Conservation (phyloP, 35 echinoderm and acorn worm species). For the Patiria miniata region DNA sequence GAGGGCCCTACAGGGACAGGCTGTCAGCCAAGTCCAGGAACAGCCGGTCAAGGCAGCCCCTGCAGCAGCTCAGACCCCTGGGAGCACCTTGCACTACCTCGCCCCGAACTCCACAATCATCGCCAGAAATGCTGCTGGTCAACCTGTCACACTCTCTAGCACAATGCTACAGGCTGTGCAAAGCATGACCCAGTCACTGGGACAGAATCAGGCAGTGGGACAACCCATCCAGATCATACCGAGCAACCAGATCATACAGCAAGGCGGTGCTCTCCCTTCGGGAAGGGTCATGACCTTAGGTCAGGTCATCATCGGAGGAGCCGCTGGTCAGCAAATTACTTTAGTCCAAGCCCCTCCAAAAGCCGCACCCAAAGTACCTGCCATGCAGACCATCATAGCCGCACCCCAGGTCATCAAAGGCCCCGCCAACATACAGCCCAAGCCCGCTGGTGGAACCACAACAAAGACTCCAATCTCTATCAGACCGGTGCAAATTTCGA, state of each 20-base stretch:
- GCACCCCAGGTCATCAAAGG: slow-evolving; percentile 20
- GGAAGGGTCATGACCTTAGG: slow-evolving; percentile 4
- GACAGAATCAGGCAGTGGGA: slow-evolving; percentile 15
- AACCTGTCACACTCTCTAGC: not conserved
- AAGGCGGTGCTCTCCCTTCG: not conserved
- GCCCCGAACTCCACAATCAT: not conserved
- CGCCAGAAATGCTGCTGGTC: not conserved
- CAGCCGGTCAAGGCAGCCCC: not conserved
- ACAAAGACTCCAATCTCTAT: slow-evolving; percentile 22
- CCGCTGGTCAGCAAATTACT: not conserved
- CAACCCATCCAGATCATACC: slow-evolving; percentile 27
- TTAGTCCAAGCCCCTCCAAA: not conserved
- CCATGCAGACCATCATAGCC: not conserved
- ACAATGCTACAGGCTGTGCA: not conserved
- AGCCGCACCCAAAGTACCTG: not conserved
- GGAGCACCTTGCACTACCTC: not conserved
- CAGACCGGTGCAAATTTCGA: slow-evolving; percentile 27
- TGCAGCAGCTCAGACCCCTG: not conserved
- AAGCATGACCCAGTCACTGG: slow-evolving; percentile 14
- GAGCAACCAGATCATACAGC: not conserved
- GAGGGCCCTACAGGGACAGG: not conserved
- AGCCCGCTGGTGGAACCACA: slow-evolving; percentile 3
- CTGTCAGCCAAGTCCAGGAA: not conserved
- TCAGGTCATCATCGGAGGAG: not conserved
- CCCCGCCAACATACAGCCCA: slow-evolving; percentile 54